Conservation (phyloP, 2,113 vertebrate genomes). For the Chloropsis cyanopogon region DNA sequence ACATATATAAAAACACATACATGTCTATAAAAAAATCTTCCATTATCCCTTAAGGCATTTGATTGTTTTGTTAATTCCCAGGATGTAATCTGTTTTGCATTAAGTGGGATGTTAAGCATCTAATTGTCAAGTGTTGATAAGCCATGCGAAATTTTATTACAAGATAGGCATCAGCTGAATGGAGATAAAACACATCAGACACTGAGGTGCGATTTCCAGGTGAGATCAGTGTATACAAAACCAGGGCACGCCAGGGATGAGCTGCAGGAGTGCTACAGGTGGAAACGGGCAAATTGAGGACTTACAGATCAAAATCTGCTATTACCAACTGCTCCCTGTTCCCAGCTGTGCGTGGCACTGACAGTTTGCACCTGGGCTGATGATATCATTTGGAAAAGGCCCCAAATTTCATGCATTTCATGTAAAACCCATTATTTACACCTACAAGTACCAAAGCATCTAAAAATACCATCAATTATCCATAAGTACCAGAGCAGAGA, state of each 20-base stretch:
- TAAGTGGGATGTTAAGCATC: conserved; percentile 47
- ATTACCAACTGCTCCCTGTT: background rate
- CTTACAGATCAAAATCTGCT: background rate
- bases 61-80: conserved; percentile 62
- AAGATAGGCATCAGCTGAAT: conserved; percentile 54
- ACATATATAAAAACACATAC: background rate
- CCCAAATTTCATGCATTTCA: background rate
- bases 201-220: background rate
- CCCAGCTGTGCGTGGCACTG: background rate
- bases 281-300: background rate
- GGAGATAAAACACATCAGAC: conserved; percentile 26
- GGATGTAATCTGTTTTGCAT: conserved; percentile 57
- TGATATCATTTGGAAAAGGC: background rate
- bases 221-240: background rate
- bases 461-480: background rate
- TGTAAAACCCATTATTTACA: conserved; percentile 8
- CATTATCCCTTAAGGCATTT: conserved; percentile 13
- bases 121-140: conserved; percentile 56
- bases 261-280: background rate
- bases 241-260: background rate
- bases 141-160: conserved; percentile 47
- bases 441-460: background rate
- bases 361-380: background rate
- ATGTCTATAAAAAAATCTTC: background rate
- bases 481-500: background rate